Conservation (phyloP, 1,140 invertebrate genomes). For the Drosophila ercepeae region DNA sequence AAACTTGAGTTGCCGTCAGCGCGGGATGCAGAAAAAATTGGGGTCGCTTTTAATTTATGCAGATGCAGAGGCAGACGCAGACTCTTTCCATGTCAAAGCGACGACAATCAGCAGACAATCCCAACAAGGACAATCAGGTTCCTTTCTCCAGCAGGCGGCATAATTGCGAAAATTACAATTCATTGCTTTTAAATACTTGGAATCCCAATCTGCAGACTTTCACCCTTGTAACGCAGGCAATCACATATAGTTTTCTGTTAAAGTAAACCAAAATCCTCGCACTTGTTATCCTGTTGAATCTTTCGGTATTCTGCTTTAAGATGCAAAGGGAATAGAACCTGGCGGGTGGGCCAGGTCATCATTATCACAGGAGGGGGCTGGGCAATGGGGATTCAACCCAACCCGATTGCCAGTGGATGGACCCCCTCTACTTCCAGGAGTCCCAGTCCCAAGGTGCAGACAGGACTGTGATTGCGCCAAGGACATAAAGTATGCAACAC, state of each 20-base stretch:
- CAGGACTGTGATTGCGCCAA: constrained; percentile 58
- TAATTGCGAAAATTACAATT: neutral
- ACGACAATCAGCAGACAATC: constrained; percentile 55
- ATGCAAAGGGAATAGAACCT: neutral
- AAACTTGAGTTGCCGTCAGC: constrained; percentile 57
- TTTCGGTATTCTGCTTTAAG: constrained; percentile 11
- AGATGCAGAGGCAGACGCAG: too few species aligned
- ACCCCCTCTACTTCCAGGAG: neutral
- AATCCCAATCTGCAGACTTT: neutral
- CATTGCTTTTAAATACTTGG: neutral
- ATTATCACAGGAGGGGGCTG: constrained; percentile 31
- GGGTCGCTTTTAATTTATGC: constrained; percentile 66
- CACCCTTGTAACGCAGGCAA: neutral
- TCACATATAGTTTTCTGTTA: neutral
- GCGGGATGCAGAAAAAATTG: neutral
- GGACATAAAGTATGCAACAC: constrained; percentile 76
- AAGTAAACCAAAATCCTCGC: neutral
- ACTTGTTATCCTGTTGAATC: neutral
- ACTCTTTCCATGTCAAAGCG: constrained; percentile 55
- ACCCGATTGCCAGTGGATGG: neutral
- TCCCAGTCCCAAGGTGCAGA: constrained; percentile 30
- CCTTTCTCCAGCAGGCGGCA: neutral
- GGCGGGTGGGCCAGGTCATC: constrained; percentile 1
- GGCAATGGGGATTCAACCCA: constrained; percentile 42
- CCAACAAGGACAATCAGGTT: constrained; percentile 29